A percentile compares a stretch with the other conserved stretches of the same genome.
Evolutionary conservation across 2,113 vertebrate genomes (phyloP).

Genomic region (Pituophis catenifer): DNA sequence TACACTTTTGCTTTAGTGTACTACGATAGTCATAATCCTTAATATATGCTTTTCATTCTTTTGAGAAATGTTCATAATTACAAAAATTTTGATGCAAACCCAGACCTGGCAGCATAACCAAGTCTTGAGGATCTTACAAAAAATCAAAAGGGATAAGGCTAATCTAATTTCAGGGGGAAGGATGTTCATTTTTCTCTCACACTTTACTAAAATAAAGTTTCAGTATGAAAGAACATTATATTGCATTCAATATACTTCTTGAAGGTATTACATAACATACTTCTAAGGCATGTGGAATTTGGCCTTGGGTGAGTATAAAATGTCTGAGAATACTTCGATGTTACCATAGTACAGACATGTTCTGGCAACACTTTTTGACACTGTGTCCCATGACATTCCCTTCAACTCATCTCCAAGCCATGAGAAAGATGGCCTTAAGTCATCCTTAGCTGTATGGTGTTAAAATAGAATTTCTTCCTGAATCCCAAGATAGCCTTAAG

Average conservation of each 20-base stretch:
- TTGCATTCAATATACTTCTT: neutral
- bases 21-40: neutral
- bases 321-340: neutral
- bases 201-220: neutral
- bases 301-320: neutral
- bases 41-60: neutral
- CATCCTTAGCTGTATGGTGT: neutral
- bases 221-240: neutral
- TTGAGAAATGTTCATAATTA: neutral
- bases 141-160: neutral
- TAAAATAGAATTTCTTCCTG: neutral
- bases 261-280: neutral
- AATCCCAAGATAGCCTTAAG: neutral
- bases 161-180: neutral
- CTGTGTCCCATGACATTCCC: neutral
- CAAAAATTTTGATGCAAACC: neutral
- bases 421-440: neutral
- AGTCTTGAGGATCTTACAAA: neutral
- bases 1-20: neutral
- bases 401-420: neutral
- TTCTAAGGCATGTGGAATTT: neutral
- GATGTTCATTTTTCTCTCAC: neutral
- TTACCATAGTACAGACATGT: neutral
- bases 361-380: neutral
- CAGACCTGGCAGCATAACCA: neutral